Evolutionary conservation across 2,888 invertebrate genomes (phyloP).

Genomic region (Spisula subtruncata): DNA sequence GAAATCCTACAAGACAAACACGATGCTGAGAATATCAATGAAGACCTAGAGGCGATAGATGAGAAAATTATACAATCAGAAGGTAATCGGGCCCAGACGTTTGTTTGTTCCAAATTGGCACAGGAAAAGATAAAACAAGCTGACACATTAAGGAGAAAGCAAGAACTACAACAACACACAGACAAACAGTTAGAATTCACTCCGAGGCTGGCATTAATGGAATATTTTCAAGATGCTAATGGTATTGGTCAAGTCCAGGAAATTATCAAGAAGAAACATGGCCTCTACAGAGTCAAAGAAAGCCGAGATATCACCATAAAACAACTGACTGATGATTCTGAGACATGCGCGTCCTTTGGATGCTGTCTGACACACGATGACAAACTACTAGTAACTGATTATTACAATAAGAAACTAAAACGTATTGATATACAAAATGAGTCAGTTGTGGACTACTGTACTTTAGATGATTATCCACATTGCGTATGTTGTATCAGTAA

Average conservation of each 20-base stretch:
- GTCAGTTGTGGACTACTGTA: constrained; percentile 13
- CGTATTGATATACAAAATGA: neutral
- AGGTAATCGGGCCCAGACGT: neutral
- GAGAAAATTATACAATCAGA: neutral
- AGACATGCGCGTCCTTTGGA: neutral
- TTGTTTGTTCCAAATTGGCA: neutral
- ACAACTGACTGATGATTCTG: neutral
- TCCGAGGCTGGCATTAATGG: neutral
- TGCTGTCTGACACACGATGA: neutral
- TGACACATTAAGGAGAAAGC: neutral
- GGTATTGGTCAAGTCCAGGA: neutral
- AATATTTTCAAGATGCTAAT: neutral
- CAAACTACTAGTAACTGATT: neutral
- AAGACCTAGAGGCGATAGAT: neutral
- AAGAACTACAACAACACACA: neutral
- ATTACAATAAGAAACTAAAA: constrained; percentile 17
- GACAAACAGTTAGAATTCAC: neutral
- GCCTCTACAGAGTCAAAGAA: neutral
- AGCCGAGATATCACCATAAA: neutral
- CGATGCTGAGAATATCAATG: neutral
- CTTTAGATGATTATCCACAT: neutral
- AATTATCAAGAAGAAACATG: neutral
- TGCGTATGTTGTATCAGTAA: constrained; percentile 2
- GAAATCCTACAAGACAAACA: neutral
- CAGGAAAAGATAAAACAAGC: neutral